Percentiles rank a stretch among this genome's conserved stretches.
Conservation (phyloP, 2,797 vertebrate species). For the Chaunax sp. region DNA sequence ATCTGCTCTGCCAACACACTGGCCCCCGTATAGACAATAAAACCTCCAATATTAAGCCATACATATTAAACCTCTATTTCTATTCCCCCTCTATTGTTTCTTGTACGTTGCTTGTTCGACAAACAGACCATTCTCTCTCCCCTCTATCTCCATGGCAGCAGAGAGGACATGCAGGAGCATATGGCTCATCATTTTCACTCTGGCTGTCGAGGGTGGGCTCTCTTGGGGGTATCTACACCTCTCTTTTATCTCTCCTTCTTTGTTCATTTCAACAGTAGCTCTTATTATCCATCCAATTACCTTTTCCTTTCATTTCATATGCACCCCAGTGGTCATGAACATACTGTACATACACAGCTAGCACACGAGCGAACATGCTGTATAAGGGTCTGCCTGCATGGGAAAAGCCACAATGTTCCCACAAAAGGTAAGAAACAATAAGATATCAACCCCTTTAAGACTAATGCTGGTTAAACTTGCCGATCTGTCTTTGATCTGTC, state of each 20-base stretch:
- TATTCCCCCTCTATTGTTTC: constrained; percentile 51
- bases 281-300: constrained; percentile 68
- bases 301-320: constrained; percentile 40
- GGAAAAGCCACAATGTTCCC: not conserved
- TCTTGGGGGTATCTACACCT: constrained; percentile 79
- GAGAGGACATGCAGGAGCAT: constrained; percentile 79
- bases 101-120: constrained; percentile 49
- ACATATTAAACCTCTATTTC: constrained; percentile 32
- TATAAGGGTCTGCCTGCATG: constrained; percentile 7
- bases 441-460: not conserved
- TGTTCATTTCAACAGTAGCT: constrained; percentile 71
- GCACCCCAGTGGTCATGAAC: constrained; percentile 37
- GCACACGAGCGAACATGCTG: constrained; percentile 8
- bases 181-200: constrained; percentile 85
- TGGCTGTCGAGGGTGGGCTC: constrained; percentile 77
- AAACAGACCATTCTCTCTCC: constrained; percentile 69
- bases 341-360: constrained; percentile 42
- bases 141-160: constrained; percentile 79
- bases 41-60: constrained; percentile 3
- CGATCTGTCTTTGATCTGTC: constrained; percentile 3
- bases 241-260: constrained; percentile 73
- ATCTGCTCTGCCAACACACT: not conserved
- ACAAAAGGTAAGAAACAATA: not conserved
- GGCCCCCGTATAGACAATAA: constrained; percentile 11
- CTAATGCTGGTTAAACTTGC: not conserved